Percentiles rank a stretch among this genome's conserved stretches.
Evolutionary conservation across 2,888 invertebrate genomes (phyloP).

Genomic region (Ochropleura leucogaster): DNA sequence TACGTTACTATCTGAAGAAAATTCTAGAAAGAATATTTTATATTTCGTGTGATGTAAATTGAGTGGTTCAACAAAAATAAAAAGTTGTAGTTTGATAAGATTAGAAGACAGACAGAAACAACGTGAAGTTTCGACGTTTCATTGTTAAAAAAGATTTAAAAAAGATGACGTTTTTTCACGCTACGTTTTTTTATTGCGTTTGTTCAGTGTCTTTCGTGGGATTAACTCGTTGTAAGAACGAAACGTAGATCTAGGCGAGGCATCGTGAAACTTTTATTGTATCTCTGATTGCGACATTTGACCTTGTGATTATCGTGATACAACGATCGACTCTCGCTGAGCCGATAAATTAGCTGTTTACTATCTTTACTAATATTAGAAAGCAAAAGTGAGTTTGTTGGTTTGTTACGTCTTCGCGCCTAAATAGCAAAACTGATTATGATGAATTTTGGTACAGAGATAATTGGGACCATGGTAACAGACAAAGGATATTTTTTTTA

Average conservation of each 20-base stretch:
- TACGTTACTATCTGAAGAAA: slow-evolving; percentile 41
- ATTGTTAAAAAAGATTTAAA: background rate
- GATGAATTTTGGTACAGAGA: no score
- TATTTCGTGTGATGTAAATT: slow-evolving; percentile 33
- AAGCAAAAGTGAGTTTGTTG: no score
- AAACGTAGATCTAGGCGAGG: background rate
- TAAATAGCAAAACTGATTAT: no score
- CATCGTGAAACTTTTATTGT: background rate
- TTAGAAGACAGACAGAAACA: slow-evolving; percentile 21
- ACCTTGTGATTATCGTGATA: background rate
- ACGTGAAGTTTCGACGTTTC: slow-evolving; percentile 1
- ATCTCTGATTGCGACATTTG: slow-evolving; percentile 3
- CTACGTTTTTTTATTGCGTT: slow-evolving; percentile 2
- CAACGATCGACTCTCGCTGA: background rate
- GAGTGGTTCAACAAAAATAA: slow-evolving; percentile 18
- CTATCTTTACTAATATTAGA: background rate
- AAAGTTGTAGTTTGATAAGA: slow-evolving; percentile 25
- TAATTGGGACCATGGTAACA: no score
- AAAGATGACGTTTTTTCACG: background rate
- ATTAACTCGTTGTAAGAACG: background rate
- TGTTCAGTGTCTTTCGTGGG: background rate
- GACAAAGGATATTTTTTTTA: no score
- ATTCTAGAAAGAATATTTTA: slow-evolving; percentile 27
- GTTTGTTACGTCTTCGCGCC: no score
- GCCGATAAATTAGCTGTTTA: background rate